A percentile compares a stretch with the other conserved stretches of the same genome.
Conservation (phyloP, 1,140 invertebrate species). For the Aricia agestis region DNA sequence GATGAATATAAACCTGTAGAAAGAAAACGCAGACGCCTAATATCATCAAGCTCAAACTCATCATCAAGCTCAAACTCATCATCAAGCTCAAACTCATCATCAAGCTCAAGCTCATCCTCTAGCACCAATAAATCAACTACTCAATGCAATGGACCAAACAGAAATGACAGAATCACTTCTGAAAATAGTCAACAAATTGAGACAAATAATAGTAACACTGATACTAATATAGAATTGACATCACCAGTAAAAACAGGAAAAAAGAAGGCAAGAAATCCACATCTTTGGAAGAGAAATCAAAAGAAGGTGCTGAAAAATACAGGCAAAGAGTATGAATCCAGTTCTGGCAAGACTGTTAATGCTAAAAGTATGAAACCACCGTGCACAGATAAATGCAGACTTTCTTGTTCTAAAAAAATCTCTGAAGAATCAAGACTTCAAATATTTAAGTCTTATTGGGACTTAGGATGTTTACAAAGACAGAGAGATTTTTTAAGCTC, state of each 20-base stretch:
- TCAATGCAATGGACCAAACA: slow-evolving; percentile 32
- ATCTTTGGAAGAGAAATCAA: slow-evolving; percentile 7
- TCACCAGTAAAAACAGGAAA: slow-evolving; percentile 5
- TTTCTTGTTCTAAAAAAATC: slow-evolving; percentile 2
- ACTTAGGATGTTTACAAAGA: slow-evolving; percentile 10
- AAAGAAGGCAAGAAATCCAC: slow-evolving; percentile 6
- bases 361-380: not conserved
- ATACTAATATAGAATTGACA: not conserved
- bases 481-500: slow-evolving; percentile 16
- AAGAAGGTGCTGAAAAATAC: not conserved
- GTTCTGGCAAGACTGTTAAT: slow-evolving; percentile 13
- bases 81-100: slow-evolving; percentile 17
- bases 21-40: too few species aligned
- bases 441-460: slow-evolving; percentile 16
- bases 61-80: slow-evolving; percentile 10
- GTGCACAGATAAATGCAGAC: slow-evolving; percentile 10
- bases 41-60: not conserved
- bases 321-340: slow-evolving; percentile 10
- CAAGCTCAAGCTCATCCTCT: slow-evolving; percentile 17
- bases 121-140: slow-evolving; percentile 17
- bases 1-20: slow-evolving; percentile 15
- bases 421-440: slow-evolving; percentile 10
- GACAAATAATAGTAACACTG: slow-evolving; percentile 30
- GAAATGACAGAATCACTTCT: slow-evolving; percentile 28
- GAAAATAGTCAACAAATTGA: too few species aligned